Conservation (phyloP, 2,797 vertebrate species). For the Poecilia gillii region DNA sequence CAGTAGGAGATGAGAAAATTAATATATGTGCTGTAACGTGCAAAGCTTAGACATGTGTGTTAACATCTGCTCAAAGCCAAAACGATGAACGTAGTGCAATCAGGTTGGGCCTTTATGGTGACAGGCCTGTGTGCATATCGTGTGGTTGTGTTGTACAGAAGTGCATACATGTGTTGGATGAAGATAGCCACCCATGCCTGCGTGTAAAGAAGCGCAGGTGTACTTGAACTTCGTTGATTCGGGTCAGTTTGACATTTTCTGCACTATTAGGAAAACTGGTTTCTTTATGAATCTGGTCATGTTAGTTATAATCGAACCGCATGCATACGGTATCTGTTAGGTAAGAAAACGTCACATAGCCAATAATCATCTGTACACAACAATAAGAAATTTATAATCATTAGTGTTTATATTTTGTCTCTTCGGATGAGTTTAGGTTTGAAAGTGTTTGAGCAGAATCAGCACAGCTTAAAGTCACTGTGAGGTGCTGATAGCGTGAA, state of each 20-base stretch:
- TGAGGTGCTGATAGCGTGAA: constrained; percentile 39
- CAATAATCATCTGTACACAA: constrained; percentile 37
- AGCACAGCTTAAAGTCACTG: constrained; percentile 45
- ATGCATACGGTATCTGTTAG: constrained; percentile 13
- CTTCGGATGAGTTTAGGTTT: constrained; percentile 19
- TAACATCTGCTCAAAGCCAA: constrained; percentile 78
- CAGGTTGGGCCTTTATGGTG: constrained; percentile 44
- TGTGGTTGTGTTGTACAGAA: constrained; percentile 14
- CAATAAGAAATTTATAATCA: constrained; percentile 59
- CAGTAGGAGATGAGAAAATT: constrained; percentile 55
- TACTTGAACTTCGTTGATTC: constrained; percentile 61
- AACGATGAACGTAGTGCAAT: constrained; percentile 55
- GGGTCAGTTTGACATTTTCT: constrained; percentile 49
- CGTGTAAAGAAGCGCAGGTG: constrained; percentile 53
- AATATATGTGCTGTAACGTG: constrained; percentile 69
- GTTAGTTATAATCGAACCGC: constrained; percentile 32
- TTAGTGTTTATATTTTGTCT: constrained; percentile 47
- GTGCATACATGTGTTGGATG: constrained; percentile 27
- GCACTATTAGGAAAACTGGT: constrained; percentile 59
- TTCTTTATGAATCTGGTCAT: constrained; percentile 40
- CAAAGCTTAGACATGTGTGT: constrained; percentile 56
- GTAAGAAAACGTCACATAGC: constrained; percentile 12
- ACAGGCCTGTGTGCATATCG: constrained; percentile 10
- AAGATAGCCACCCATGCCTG: constrained; percentile 32
- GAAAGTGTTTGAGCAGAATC: constrained; percentile 35